Percentiles rank a stretch among this genome's conserved stretches.
Evolutionary conservation across 2,888 invertebrate genomes (phyloP).

Genomic region (Masnerella sp.): DNA sequence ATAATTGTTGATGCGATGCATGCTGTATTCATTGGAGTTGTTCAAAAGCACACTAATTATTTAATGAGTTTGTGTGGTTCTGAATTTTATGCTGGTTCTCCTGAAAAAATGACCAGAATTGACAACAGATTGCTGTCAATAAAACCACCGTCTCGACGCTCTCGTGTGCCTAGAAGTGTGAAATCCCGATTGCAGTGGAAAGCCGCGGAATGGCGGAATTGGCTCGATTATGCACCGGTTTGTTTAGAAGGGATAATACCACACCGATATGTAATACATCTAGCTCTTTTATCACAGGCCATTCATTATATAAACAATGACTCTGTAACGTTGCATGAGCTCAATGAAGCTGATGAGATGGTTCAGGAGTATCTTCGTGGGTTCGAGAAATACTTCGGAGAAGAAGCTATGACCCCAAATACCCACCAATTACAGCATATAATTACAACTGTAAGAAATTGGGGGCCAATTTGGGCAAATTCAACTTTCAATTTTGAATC

Average conservation of each 20-base stretch:
- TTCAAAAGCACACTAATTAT: constrained; percentile 17
- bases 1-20: constrained; percentile 39
- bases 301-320: constrained; percentile 23
- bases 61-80: too few species aligned
- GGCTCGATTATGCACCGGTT: background rate
- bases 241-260: too few species aligned
- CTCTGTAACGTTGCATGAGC: constrained; percentile 21
- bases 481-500: constrained; percentile 8
- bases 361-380: background rate
- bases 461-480: background rate
- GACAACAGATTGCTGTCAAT: constrained; percentile 32
- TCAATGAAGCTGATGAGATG: constrained; percentile 23
- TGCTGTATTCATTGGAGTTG: constrained; percentile 22
- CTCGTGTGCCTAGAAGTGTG: background rate
- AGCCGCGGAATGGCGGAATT: background rate
- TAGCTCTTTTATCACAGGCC: constrained; percentile 34
- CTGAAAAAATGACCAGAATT: constrained; percentile 24
- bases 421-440: background rate
- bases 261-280: constrained; percentile 25
- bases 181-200: background rate
- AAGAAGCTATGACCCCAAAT: background rate
- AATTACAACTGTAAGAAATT: background rate
- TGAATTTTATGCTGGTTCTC: constrained; percentile 37
- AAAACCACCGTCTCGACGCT: constrained; percentile 8
- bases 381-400: background rate